A percentile compares a stretch with the other conserved stretches of the same genome.
phyloP scores from a whole-genome alignment of 2,797 vertebrate species.

The Onychomys leucogaster region DNA sequence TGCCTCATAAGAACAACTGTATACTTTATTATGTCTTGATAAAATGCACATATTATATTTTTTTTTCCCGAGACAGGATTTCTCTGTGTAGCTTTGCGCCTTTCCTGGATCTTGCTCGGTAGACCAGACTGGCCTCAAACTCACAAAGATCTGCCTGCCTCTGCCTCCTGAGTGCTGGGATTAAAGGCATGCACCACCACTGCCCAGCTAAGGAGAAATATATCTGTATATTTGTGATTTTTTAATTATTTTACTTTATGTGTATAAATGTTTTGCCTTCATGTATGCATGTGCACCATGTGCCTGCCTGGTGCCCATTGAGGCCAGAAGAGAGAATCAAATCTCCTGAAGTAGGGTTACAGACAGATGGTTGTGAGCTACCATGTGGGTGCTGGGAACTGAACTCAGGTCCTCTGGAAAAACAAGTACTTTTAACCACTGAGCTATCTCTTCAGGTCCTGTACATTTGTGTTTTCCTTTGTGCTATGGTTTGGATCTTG shows the following conservation, averaged over 20 bases:
- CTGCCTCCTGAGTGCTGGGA: too few relatives aligned
- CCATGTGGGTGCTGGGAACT: neutral
- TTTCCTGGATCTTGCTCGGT: too few relatives aligned
- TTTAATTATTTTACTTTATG: neutral
- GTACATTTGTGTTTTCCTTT: slow-evolving; percentile 8
- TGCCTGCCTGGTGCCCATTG: neutral
- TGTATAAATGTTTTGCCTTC: neutral
- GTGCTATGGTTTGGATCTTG: neutral
- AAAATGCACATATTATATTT: neutral
- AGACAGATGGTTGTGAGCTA: neutral
- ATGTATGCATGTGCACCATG: neutral
- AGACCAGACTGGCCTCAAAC: too few relatives aligned
- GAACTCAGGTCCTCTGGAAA: neutral
- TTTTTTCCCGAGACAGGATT: too few relatives aligned
- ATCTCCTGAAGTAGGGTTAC: neutral
- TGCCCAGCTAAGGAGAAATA: neutral
- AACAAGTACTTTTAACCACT: neutral
- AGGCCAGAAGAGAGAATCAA: neutral
- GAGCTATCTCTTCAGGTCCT: neutral
- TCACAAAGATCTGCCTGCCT: too few relatives aligned
- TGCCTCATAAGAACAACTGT: slow-evolving; percentile 12
- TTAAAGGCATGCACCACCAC: too few relatives aligned
- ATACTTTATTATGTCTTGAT: slow-evolving; percentile 28
- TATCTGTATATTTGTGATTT: neutral
- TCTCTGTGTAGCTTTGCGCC: too few relatives aligned